Evolutionary conservation across 2,797 vertebrate species (phyloP), one percentile per base, ranked within the genome.

Genomic region (Megalops cyprinoides): DNA sequence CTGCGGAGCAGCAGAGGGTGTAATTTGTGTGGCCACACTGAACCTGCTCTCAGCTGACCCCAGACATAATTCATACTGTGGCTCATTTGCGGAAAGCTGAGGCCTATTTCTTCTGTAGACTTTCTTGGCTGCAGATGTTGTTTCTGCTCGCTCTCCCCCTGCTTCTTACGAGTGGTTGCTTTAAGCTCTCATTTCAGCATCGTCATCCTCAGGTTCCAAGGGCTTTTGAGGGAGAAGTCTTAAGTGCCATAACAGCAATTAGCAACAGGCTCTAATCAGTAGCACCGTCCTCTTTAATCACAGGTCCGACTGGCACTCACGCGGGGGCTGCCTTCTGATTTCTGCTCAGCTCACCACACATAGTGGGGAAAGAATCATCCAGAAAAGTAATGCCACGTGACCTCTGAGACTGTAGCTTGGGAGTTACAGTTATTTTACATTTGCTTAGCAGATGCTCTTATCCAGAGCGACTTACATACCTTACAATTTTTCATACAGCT

Each of bases 41-140:
- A 76, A 46, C 62, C 69, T 88, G 85, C 85, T 87, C 84, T 83
- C 85, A 82, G 80, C 81, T 90, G 86, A 88, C 88, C 88, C 78
- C 84, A 88, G 79, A 85, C 84, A 88, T 89, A 91, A 90, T 85
- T 92, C 90, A 87, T 79, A 83, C 74, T 60, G 25, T 75, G 56
- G 78, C 82, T 81, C 85, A 82, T 87, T 88, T 87, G 28, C 51
- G 39, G 65, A 71, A 80, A 79, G 73, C 81, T 73, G 76, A 18
- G 77, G 83, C 80, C 73, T 86, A 77, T 82, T 88, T 60, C 42
- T 79, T 75, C 28, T 49, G 76, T 69, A 67, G 82, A 77, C 82
- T 81, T 84, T 80, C 79, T 75, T 84, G 85, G 76, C 76, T 69
- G 76, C 42, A 31, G 18, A 4, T 58, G 1, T 34, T 37, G 37